Evolutionary conservation across 1,140 invertebrate species (phyloP), one percentile per base, ranked within the genome.

Genomic region (Calephelis nemesis): DNA sequence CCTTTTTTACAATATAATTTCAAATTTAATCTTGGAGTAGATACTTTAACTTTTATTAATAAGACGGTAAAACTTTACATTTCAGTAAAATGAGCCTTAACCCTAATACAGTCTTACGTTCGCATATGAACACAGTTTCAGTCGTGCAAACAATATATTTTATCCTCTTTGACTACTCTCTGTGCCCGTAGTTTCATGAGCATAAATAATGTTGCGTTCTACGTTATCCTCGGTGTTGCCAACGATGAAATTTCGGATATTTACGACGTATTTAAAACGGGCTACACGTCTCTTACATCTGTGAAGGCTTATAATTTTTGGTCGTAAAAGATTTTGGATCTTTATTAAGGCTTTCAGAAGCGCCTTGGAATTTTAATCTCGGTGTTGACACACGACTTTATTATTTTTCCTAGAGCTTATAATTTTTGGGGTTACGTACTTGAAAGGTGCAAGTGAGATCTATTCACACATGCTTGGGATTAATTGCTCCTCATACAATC

Each of bases 131-230:
- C 72, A 69, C 70, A 70, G 72, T 70, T 68, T 74, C 73, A 68
- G 65, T 72, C 63, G 70, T 70, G 66, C 74, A 76, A 76, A 76
- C 74, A 76, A 71, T 71, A 76, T 76, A 76, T 74, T 74, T 76
- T 66, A 76, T 70, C 72, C 72, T 69, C 68, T 76, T 76, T 76
- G 74, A 74, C 72, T 76, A 72, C 70, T 71, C 65, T 73, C 63
- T 50, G 67, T 68, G 67, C 67, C 49, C 63, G 67, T 71, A 71
- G 68, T 68, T 74, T 47, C 63, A 58, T 65, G 60, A 49, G 71
- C 74, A 76, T 76, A 76, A 76, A 76, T 76, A 76, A 76, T 76
- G 70, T 68, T 63, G 60, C 73, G 74, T 71, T 76, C 74, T 72
- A 74, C 72, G 70, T 72, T 69, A 65, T 76, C 71, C 66, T 66